Evolutionary conservation across 2,113 vertebrate species (phyloP).

Genomic region (Oreochromis niloticus): DNA sequence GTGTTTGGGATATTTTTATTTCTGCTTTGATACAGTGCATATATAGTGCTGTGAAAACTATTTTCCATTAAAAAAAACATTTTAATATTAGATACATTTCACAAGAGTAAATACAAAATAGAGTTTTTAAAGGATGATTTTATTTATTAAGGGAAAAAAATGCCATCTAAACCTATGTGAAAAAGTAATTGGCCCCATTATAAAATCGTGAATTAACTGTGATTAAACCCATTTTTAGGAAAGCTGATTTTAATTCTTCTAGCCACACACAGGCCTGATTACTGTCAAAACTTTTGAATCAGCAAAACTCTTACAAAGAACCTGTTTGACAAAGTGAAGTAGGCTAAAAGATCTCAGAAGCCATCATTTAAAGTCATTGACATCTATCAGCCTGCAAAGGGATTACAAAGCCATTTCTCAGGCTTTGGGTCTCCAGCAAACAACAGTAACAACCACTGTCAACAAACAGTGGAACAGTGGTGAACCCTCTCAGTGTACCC

Average conservation of each 20-base stretch:
- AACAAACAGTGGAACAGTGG: no score
- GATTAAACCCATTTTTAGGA: neutral
- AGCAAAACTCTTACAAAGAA: no score
- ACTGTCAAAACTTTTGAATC: no score
- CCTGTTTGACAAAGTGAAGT: no score
- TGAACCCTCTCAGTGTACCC: no score
- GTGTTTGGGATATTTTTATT: neutral
- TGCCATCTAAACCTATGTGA: neutral
- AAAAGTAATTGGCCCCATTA: neutral
- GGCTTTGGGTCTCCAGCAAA: no score
- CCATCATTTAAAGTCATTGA: no score
- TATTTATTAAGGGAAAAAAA: neutral
- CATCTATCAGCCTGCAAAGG: no score
- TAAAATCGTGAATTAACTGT: rapidly evolving
- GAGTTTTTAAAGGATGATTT: neutral
- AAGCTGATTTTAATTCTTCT: neutral
- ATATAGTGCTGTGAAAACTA: neutral
- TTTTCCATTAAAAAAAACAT: neutral
- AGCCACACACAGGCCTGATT: no score
- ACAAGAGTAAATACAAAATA: neutral
- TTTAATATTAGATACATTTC: neutral
- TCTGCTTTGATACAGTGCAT: neutral
- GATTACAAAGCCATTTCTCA: no score
- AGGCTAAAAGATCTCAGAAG: no score
- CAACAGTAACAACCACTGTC: no score